phyloP scores from a whole-genome alignment of 92 coral and sea anemone genomes.

The Ricordea florida region DNA sequence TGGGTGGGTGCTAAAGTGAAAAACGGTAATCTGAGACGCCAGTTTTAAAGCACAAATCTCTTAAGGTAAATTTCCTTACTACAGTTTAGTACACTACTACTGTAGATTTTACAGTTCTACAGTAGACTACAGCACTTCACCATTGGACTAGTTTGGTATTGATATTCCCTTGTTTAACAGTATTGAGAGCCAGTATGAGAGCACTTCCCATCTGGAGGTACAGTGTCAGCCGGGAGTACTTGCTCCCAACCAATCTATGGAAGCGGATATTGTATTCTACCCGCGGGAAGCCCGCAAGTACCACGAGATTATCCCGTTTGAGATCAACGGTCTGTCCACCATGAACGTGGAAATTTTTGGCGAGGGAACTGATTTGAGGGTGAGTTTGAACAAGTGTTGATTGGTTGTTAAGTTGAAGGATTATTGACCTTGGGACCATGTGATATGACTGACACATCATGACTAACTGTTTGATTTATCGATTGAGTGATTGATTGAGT shows the following conservation, averaged over 20 bases:
- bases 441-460: too few relatives aligned
- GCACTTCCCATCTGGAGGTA: slow-evolving; percentile 78
- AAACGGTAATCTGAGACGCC: too few relatives aligned
- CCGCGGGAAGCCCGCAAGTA: slow-evolving; percentile 90
- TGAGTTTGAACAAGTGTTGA: slow-evolving; percentile 6
- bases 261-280: slow-evolving; percentile 84
- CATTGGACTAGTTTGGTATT: not conserved
- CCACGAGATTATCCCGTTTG: slow-evolving; percentile 90
- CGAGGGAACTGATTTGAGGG: slow-evolving; percentile 98
- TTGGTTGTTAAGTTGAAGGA: too few relatives aligned
- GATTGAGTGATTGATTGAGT: too few relatives aligned
- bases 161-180: slow-evolving; percentile 18
- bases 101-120: too few relatives aligned
- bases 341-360: slow-evolving; percentile 91
- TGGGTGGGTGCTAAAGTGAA: too few relatives aligned
- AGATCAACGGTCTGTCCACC: slow-evolving; percentile 95
- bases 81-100: too few relatives aligned
- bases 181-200: slow-evolving; percentile 88
- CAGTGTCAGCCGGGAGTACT: slow-evolving; percentile 86
- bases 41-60: too few relatives aligned
- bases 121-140: too few relatives aligned
- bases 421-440: too few relatives aligned
- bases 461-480: too few relatives aligned
- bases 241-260: slow-evolving; percentile 69
- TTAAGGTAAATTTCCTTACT: too few relatives aligned